Base-by-base conservation (phyloP, 1,140 invertebrate species). In the Temnothorax curvispinosus region DNA sequence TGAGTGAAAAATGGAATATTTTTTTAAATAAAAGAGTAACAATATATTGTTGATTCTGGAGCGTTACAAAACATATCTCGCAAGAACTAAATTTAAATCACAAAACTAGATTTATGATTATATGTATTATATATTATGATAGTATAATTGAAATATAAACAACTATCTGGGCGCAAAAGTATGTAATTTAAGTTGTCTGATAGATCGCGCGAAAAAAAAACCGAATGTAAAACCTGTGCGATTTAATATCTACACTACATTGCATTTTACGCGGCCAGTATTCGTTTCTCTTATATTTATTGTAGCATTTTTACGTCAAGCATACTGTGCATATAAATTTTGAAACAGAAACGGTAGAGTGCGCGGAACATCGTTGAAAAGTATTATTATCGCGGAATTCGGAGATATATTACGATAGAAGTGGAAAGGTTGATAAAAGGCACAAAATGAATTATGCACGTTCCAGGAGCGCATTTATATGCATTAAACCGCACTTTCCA, bases 381-480 rank as follows among this genome's bases (percentile, higher is more conserved):
- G 80, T 84, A 75, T 75, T 84, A 84, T 75, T 75, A 74, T 75
- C 80, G 56, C 69, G 18, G n/a, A 62, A 84, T 84, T 84, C 54
- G 18, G 62, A 60, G 80, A 84, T 84, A 84, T 84, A 84, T 84
- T 44, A 82, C 54, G 41, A 84, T 84, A 84, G 54, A 60, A 84
- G 69, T 62, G 80, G 80, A 47, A 38, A 62, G 80, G 54, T 84
- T 75, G 80, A 84, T 84, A 84, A 84, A 84, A 84, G 80, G 80
- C 27, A 84, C 41, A 75, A 84, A 84, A 84, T 75, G 80, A 84
- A 84, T 84, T 84, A 84, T 84, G 69, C 80, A 75, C 80, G 41
- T 74, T 74, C 13, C 69, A 35, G 54, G 44, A 47, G 47, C 56
- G 15, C 76, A 84, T 84, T 84, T 84, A 84, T 84, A 84, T 84